These are phyloP conservation scores for Apotomis turbidana DNA, from an alignment of 2,888 invertebrate species.

Conservation along the genomic window DNA sequence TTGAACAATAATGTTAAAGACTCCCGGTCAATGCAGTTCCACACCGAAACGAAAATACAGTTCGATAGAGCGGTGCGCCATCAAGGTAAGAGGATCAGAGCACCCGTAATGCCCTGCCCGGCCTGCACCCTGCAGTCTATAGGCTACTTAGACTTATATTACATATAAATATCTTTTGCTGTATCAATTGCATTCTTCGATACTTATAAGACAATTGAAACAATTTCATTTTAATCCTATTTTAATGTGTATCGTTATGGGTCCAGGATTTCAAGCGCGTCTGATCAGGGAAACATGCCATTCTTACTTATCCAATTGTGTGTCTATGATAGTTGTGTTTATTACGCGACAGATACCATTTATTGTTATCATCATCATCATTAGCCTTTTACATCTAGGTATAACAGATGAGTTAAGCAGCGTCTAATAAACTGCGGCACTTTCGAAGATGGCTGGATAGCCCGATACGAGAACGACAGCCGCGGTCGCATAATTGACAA, in stretches of 20 bases:
- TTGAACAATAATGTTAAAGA: constrained; percentile 18
- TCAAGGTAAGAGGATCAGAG: constrained; percentile 74
- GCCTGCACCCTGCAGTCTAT: constrained; percentile 53
- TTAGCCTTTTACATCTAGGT: no score
- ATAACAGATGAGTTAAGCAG: no score
- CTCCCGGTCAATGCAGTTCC: constrained; percentile 20
- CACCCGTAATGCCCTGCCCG: constrained; percentile 59
- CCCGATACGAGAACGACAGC: no score
- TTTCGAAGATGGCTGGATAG: no score
- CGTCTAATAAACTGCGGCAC: no score
- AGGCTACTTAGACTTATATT: constrained; percentile 50
- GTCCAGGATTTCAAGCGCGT: no score
- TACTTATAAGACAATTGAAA: constrained; percentile 8
- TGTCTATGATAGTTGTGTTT: no score
- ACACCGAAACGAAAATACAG: constrained; percentile 49
- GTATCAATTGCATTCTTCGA: constrained; percentile 21
- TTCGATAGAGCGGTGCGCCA: constrained; percentile 59
- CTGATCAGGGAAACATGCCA: no score
- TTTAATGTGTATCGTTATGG: neutral
- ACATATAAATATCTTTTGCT: constrained; percentile 21
- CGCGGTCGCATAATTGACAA: no score
- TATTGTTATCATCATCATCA: no score
- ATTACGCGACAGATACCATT: no score
- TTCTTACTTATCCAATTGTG: no score
- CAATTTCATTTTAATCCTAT: neutral